These are phyloP conservation scores for Sardina pilchardus DNA, from an alignment of 2,113 vertebrate genomes.

Conservation along the genomic window DNA sequence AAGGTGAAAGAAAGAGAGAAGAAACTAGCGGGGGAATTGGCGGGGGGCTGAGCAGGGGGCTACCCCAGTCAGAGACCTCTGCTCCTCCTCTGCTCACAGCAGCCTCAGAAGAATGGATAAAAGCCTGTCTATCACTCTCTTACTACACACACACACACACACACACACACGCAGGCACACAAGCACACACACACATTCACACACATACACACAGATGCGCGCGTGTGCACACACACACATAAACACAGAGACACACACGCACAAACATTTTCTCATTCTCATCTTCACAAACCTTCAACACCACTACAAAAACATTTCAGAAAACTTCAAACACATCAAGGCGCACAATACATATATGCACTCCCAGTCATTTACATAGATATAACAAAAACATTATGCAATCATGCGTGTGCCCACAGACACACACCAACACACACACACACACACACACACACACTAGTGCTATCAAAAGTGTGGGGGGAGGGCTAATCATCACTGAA, in stretches of 20 bases:
- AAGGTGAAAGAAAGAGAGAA: background rate
- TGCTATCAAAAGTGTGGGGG: no score
- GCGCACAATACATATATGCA: background rate
- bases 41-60: conserved; percentile 5
- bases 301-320: no score
- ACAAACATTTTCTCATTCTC: background rate
- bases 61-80: background rate
- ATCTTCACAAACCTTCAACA: no score
- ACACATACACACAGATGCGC: background rate
- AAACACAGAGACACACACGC: background rate
- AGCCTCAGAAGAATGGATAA: background rate
- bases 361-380: no score
- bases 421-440: no score
- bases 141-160: background rate
- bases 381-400: no score
- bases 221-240: background rate
- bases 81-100: background rate
- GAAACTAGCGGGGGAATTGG: background rate
- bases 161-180: background rate
- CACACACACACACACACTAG: background rate
- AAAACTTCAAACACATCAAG: background rate
- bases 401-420: no score
- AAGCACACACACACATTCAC: no score
- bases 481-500: conserved; percentile 28
- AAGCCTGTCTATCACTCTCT: background rate